These are phyloP conservation scores for Oceanodroma tethys DNA, from an alignment of 2,113 vertebrate species.

Conservation along the genomic window DNA sequence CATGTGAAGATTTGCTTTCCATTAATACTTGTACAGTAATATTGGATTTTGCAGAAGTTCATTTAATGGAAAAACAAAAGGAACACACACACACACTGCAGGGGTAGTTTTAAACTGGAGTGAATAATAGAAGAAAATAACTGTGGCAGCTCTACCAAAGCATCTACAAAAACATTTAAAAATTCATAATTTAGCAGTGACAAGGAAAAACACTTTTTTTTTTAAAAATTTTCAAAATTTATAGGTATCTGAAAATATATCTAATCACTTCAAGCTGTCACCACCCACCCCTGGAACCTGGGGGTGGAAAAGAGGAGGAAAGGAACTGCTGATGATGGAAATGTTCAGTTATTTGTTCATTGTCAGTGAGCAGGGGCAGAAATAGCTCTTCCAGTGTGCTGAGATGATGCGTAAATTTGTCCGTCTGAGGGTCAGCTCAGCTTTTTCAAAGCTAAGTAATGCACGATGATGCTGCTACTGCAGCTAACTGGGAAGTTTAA, in stretches of 20 bases:
- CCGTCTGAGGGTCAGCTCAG: neutral
- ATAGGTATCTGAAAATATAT: slow-evolving; percentile 50
- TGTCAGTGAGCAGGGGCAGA: slow-evolving; percentile 19
- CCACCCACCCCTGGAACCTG: slow-evolving; percentile 51
- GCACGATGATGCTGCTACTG: neutral
- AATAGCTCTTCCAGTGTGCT: neutral
- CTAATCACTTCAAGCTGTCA: slow-evolving; percentile 52
- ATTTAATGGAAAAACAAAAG: neutral
- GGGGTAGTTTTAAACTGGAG: neutral
- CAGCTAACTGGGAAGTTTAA: neutral
- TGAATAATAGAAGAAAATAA: neutral
- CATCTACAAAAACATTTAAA: neutral
- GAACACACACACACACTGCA: neutral
- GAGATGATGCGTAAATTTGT: neutral
- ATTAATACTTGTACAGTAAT: neutral
- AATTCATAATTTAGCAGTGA: neutral
- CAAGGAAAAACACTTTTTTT: neutral
- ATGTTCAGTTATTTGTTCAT: slow-evolving; percentile 25
- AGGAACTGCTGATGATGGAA: slow-evolving; percentile 38
- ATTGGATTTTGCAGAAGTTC: neutral
- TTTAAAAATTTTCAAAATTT: neutral
- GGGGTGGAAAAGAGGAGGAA: slow-evolving; percentile 44
- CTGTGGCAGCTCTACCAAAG: neutral
- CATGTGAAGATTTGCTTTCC: neutral
- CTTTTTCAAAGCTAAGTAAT: neutral